Evolutionary conservation across 35 echinoderm and acorn worm species (phyloP).

Genomic region (Heliocidaris tuberculata): DNA sequence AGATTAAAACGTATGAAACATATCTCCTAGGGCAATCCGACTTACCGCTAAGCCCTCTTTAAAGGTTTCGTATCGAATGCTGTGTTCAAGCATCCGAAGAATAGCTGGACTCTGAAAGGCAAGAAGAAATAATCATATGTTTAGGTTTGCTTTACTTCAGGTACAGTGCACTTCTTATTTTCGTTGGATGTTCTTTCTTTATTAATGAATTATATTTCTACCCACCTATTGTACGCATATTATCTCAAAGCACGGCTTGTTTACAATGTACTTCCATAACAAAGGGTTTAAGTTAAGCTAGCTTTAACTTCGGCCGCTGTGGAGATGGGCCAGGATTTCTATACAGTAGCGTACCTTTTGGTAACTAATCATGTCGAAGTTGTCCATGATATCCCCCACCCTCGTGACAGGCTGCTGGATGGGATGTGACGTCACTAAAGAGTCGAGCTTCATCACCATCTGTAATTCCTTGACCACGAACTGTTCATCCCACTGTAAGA

Average conservation of each 20-base stretch:
- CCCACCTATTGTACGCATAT: no score
- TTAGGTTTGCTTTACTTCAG: background rate
- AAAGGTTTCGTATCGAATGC: slow-evolving; percentile 57
- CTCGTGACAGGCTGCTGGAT: slow-evolving; percentile 61
- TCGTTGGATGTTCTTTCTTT: no score
- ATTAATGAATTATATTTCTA: no score
- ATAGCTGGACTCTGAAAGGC: slow-evolving; percentile 63
- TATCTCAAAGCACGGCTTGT: no score
- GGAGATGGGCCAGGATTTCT: no score
- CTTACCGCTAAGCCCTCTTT: slow-evolving; percentile 71
- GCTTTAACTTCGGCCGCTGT: no score
- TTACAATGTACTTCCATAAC: no score
- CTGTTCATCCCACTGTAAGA: slow-evolving; percentile 72
- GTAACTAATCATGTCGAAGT: slow-evolving; percentile 77
- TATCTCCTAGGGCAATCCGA: background rate
- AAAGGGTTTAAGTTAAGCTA: no score
- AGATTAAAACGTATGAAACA: no score
- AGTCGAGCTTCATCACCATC: slow-evolving; percentile 70
- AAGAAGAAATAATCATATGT: background rate
- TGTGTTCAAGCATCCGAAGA: slow-evolving; percentile 69
- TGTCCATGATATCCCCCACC: slow-evolving; percentile 75
- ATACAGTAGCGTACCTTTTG: slow-evolving; percentile 58
- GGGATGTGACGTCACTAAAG: slow-evolving; percentile 77
- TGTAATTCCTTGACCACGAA: slow-evolving; percentile 60
- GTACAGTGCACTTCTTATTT: no score